phyloP scores from a whole-genome alignment of 30 jellyfish, hydroid and myxozoan genomes.

The Cassiopea andromeda region DNA sequence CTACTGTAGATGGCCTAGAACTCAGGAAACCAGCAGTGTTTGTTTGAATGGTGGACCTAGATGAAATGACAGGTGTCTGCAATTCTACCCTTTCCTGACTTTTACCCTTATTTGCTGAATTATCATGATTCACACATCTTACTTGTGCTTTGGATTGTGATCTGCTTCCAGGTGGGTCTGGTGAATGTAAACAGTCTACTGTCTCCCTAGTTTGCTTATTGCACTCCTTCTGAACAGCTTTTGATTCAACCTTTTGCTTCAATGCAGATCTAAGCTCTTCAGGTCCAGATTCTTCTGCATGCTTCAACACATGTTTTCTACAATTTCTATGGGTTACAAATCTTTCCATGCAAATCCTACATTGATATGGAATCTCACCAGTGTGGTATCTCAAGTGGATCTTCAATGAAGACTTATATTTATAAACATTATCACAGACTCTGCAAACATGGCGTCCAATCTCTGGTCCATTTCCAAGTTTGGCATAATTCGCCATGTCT shows the following conservation, averaged over 20 bases:
- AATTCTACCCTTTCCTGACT: not conserved
- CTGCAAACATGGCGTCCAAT: slow-evolving; percentile 10
- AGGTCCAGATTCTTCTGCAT: slow-evolving; percentile 16
- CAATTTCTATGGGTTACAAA: slow-evolving; percentile 16
- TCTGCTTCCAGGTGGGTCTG: not conserved
- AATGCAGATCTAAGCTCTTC: slow-evolving; percentile 19
- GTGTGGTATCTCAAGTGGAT: slow-evolving; percentile 45
- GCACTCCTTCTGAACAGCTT: not conserved
- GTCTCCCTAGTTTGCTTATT: not conserved
- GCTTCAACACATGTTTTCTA: slow-evolving; percentile 37
- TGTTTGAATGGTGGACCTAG: not conserved
- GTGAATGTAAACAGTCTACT: not conserved
- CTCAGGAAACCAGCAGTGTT: not conserved
- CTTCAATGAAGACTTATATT: slow-evolving; percentile 47
- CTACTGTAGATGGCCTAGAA: not conserved
- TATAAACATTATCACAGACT: slow-evolving; percentile 31
- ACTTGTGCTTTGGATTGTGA: not conserved
- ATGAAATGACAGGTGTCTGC: not conserved
- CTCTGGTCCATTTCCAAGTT: slow-evolving; percentile 25
- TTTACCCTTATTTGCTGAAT: not conserved
- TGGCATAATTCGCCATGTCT: slow-evolving; percentile 8
- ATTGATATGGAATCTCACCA: slow-evolving; percentile 51
- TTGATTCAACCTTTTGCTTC: not conserved
- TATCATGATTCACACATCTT: not conserved
- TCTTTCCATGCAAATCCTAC: slow-evolving; percentile 44